Percentiles rank a stretch among this genome's conserved stretches.
Evolutionary conservation across 2,888 invertebrate genomes (phyloP).

Genomic region (Hymenopus coronatus): DNA sequence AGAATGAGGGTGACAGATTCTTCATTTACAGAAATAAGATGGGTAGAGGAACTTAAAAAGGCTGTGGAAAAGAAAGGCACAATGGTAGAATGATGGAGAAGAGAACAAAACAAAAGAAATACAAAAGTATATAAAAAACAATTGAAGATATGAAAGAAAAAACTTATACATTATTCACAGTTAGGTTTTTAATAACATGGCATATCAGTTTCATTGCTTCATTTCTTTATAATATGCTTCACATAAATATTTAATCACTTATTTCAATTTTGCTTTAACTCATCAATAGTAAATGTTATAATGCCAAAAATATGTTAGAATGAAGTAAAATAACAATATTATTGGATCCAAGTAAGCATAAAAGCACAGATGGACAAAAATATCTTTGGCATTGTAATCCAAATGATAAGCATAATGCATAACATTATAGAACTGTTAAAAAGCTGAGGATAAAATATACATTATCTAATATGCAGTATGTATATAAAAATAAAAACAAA

Average conservation of each 20-base stretch:
- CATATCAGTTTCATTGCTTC: background rate
- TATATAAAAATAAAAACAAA: background rate
- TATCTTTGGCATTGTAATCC: background rate
- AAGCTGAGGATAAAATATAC: background rate
- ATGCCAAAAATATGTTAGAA: background rate
- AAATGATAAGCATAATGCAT: background rate
- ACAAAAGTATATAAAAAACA: too few species aligned
- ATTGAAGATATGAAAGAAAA: background rate
- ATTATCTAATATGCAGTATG: background rate
- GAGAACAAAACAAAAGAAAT: too few species aligned
- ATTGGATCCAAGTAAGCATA: background rate
- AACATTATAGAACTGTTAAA: background rate
- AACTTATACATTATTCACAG: background rate
- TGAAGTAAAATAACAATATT: background rate
- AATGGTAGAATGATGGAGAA: too few species aligned
- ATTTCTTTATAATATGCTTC: background rate
- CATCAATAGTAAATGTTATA: background rate
- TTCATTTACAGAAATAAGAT: background rate
- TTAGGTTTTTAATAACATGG: background rate
- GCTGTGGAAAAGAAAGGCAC: background rate
- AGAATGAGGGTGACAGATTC: background rate
- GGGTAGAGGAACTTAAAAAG: background rate
- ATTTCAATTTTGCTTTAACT: background rate
- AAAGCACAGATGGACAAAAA: background rate
- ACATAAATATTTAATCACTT: background rate